phyloP scores from a whole-genome alignment of 2,888 invertebrate species.

The Epistrophella euchroma region DNA sequence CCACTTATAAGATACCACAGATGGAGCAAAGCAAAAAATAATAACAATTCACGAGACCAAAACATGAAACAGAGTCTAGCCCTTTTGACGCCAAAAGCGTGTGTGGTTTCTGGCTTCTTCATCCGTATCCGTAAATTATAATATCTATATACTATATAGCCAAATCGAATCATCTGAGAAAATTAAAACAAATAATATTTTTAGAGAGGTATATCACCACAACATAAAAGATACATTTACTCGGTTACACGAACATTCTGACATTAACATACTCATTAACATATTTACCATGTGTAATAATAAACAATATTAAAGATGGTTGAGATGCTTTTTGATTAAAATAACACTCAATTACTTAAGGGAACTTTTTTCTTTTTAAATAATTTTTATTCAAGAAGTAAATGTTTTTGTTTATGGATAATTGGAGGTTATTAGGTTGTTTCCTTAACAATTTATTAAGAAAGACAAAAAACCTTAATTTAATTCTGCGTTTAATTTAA shows the following conservation, averaged over 20 bases:
- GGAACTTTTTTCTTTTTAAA: background rate
- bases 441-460: background rate
- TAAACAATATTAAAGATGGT: constrained; percentile 8
- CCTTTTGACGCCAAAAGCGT: constrained; percentile 53
- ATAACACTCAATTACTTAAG: constrained; percentile 31
- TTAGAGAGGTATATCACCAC: constrained; percentile 15
- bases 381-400: background rate
- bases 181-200: constrained; percentile 2
- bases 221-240: constrained; percentile 30
- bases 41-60: constrained; percentile 11
- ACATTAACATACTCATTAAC: constrained; percentile 49
- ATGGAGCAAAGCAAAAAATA: constrained; percentile 8
- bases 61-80: constrained; percentile 24
- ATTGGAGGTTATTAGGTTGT: constrained; percentile 4
- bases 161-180: constrained; percentile 23
- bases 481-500: background rate
- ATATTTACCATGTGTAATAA: constrained; percentile 17
- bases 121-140: too few species aligned
- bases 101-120: constrained; percentile 29
- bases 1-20: constrained; percentile 28
- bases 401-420: background rate
- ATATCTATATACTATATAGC: background rate
- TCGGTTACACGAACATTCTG: constrained; percentile 7
- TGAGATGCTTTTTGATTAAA: constrained; percentile 30
- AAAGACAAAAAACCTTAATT: background rate